Evolutionary conservation across 1,140 invertebrate species (phyloP).

Genomic region (Antheraea pernyi): DNA sequence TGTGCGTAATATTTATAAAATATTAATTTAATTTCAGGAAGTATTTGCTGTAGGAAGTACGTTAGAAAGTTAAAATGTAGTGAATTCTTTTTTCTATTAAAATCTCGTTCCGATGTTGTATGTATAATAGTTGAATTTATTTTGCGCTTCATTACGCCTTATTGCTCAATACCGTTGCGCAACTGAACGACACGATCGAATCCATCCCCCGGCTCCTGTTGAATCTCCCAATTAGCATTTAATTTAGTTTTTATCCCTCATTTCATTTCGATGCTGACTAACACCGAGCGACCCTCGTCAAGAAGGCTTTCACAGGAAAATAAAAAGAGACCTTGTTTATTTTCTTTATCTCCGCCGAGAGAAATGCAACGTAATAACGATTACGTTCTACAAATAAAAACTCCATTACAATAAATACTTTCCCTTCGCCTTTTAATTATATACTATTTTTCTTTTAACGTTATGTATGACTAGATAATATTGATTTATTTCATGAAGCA

Average conservation of each 20-base stretch:
- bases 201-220: conserved; percentile 32
- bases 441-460: background rate
- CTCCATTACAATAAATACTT: conserved; percentile 39
- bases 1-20: too few relatives aligned
- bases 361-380: conserved; percentile 47
- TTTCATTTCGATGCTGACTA: conserved; percentile 54
- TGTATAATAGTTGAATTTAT: conserved; percentile 31
- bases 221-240: conserved; percentile 61
- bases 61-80: background rate
- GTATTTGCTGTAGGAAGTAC: too few relatives aligned
- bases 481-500: too few relatives aligned
- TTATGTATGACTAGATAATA: too few relatives aligned
- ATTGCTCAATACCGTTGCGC: conserved; percentile 32
- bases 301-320: conserved; percentile 47
- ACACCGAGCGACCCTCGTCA: conserved; percentile 54
- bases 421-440: background rate
- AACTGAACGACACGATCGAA: conserved; percentile 31
- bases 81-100: background rate
- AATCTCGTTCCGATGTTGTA: background rate
- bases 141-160: conserved; percentile 31
- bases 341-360: conserved; percentile 48
- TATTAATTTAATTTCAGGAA: too few relatives aligned
- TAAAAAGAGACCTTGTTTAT: conserved; percentile 47
- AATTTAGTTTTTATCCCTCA: conserved; percentile 62
- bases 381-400: conserved; percentile 51